Conservation (phyloP, 2,797 vertebrate genomes). For the Delichon dasypus region DNA sequence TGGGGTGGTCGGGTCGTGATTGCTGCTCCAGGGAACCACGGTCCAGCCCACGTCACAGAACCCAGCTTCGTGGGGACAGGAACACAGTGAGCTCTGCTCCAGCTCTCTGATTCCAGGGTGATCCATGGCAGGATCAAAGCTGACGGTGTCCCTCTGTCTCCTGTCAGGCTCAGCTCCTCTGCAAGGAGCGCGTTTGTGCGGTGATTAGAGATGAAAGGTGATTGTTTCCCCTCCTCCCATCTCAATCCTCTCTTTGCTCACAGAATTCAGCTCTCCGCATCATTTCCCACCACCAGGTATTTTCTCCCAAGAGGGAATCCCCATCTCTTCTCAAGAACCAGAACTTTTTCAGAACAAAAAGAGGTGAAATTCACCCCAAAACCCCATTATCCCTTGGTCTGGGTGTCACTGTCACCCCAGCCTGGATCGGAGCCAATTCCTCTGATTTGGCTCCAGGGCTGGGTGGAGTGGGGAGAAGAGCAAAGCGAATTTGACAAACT, state of each 20-base stretch:
- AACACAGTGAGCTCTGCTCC: neutral
- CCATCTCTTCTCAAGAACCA: neutral
- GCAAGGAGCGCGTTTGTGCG: neutral
- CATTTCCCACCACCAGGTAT: neutral
- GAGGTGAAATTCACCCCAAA: accelerated
- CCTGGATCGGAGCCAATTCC: neutral
- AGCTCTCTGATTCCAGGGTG: neutral
- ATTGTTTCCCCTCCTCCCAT: neutral
- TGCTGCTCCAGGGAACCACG: neutral
- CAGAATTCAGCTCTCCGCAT: neutral
- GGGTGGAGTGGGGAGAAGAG: neutral
- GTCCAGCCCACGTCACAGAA: neutral
- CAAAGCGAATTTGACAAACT: constrained; percentile 9
- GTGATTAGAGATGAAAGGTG: neutral
- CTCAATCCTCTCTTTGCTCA: neutral
- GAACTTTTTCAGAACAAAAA: neutral
- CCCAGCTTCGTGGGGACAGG: neutral
- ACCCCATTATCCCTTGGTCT: accelerated
- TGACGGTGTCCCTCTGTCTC: neutral
- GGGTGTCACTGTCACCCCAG: too few relatives aligned
- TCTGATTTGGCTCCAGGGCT: neutral
- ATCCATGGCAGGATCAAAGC: neutral
- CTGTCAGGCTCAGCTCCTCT: neutral
- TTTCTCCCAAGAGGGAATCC: neutral
- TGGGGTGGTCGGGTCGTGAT: neutral